Percentiles rank a stretch among this genome's conserved stretches.
phyloP scores from a whole-genome alignment of 2,113 vertebrate species.

The Bungarus multicinctus region DNA sequence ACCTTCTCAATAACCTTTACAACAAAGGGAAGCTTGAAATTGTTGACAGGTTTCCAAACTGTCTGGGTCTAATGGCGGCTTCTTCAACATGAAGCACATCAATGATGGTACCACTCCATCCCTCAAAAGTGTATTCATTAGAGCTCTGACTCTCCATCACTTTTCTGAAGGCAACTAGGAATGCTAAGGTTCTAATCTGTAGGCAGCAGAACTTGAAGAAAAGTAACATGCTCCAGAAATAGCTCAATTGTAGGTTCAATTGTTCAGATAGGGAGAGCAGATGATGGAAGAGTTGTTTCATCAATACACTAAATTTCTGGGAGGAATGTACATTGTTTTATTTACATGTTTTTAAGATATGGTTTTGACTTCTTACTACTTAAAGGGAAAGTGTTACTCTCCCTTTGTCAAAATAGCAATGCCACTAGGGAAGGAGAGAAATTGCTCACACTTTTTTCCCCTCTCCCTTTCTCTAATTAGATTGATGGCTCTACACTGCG shows the following conservation, averaged over 20 bases:
- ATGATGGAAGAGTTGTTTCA: background rate
- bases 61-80: background rate
- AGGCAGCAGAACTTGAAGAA: background rate
- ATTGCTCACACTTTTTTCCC: background rate
- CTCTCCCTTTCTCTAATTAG: conserved; percentile 59
- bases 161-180: background rate
- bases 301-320: background rate
- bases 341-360: background rate
- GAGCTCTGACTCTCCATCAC: background rate
- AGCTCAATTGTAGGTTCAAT: background rate
- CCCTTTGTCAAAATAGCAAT: background rate
- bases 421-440: background rate
- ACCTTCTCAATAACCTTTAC: background rate
- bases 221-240: background rate
- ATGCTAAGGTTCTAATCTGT: background rate
- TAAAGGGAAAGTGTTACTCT: background rate
- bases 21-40: background rate
- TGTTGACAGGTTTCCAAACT: background rate
- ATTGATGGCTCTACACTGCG: conserved; percentile 98
- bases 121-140: background rate
- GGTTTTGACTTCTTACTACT: background rate
- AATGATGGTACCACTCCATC: background rate
- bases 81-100: background rate
- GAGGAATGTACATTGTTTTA: background rate
- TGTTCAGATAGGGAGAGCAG: background rate